Evolutionary conservation across 2,888 invertebrate species (phyloP).

Genomic region (Apodemia mormo): DNA sequence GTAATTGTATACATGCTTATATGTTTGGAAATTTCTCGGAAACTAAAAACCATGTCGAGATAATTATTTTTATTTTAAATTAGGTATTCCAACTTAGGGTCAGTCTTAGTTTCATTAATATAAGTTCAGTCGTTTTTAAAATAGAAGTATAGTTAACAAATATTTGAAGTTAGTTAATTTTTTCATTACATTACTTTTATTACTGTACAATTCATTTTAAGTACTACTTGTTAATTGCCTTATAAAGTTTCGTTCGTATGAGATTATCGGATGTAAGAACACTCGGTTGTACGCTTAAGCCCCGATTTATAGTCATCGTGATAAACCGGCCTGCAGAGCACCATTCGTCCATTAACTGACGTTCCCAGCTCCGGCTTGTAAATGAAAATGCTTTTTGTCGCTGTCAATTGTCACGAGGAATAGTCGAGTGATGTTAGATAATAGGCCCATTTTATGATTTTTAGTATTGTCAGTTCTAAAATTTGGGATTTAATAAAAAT

Average conservation of each 20-base stretch:
- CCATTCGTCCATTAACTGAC: constrained; percentile 63
- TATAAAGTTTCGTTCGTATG: constrained; percentile 31
- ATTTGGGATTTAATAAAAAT: background rate
- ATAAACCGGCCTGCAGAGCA: constrained; percentile 63
- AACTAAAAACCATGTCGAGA: no score
- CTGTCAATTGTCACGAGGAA: constrained; percentile 37
- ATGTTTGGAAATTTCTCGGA: no score
- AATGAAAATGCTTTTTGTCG: constrained; percentile 51
- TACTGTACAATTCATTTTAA: no score
- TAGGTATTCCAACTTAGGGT: no score
- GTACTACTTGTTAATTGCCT: background rate
- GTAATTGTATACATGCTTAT: no score
- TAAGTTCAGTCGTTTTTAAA: no score
- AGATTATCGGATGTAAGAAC: constrained; percentile 53
- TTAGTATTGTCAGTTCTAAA: background rate
- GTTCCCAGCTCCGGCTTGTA: constrained; percentile 45
- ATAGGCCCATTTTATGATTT: constrained; percentile 14
- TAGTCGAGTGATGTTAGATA: constrained; percentile 21
- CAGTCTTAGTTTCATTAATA: no score
- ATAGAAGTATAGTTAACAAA: no score
- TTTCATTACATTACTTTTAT: no score
- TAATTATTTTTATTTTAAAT: no score
- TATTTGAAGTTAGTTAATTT: no score
- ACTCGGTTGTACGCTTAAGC: constrained; percentile 48
- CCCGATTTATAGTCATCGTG: constrained; percentile 69